A percentile compares a stretch with the other conserved stretches of the same genome.
Evolutionary conservation across 2,888 invertebrate species (phyloP).

Genomic region (Coleophora deauratella): DNA sequence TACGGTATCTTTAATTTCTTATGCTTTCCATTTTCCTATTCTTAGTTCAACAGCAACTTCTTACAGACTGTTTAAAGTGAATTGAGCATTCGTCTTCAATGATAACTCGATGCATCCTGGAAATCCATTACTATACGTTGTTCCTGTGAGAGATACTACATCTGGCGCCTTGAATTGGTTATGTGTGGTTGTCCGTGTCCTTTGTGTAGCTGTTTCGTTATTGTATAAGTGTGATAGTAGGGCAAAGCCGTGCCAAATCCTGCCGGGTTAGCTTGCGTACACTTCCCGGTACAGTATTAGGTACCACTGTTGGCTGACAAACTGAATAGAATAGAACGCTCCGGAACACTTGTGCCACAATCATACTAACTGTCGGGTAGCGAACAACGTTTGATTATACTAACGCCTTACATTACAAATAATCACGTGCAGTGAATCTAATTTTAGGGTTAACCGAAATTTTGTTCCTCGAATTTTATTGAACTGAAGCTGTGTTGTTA

Average conservation of each 20-base stretch:
- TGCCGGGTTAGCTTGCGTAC: conserved; percentile 23
- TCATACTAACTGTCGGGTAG: conserved; percentile 31
- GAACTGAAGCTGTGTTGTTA: conserved; percentile 19
- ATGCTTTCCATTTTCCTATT: too few relatives aligned
- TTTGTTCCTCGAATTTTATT: conserved; percentile 31
- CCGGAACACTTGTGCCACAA: conserved; percentile 23
- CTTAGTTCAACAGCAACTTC: too few relatives aligned
- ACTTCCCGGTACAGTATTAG: conserved; percentile 40
- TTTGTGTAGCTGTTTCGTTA: neutral
- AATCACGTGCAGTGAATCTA: conserved; percentile 27
- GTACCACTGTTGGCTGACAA: conserved; percentile 8
- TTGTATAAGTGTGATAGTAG: conserved; percentile 13
- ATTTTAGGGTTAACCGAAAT: conserved; percentile 41
- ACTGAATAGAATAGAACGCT: conserved; percentile 24
- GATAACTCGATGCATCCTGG: too few relatives aligned
- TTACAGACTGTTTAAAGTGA: too few relatives aligned
- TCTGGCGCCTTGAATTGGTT: too few relatives aligned
- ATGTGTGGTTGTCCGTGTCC: too few relatives aligned
- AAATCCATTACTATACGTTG: too few relatives aligned
- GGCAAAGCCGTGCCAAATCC: conserved; percentile 46
- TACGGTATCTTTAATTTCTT: too few relatives aligned
- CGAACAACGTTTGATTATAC: conserved; percentile 30
- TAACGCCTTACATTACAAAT: conserved; percentile 32
- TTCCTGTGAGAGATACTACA: too few relatives aligned
- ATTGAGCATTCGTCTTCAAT: too few relatives aligned